These are phyloP conservation scores for Cromileptes altivelis DNA, from an alignment of 2,113 vertebrate genomes.

Conservation along the genomic window DNA sequence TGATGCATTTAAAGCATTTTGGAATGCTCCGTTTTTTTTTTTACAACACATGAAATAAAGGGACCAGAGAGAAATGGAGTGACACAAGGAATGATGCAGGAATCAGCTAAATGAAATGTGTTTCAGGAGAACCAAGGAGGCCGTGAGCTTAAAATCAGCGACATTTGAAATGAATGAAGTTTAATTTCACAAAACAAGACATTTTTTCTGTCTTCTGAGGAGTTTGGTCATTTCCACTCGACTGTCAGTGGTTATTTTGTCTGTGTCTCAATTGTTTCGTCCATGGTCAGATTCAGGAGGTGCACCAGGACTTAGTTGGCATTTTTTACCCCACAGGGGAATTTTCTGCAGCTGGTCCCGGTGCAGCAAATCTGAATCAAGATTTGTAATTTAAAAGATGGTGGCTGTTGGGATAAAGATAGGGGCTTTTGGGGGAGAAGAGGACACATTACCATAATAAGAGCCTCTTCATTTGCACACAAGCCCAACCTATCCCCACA, in stretches of 20 bases:
- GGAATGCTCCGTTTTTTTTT: conserved; percentile 21
- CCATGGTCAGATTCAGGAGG: conserved; percentile 37
- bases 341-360: conserved; percentile 61
- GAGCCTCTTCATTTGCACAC: conserved; percentile 86
- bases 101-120: no score
- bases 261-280: conserved; percentile 24
- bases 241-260: conserved; percentile 9
- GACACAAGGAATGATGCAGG: no score
- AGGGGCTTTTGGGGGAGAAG: conserved; percentile 66
- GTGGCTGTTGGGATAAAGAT: conserved; percentile 70
- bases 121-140: no score
- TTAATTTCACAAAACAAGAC: no score
- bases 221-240: not conserved
- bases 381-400: conserved; percentile 85
- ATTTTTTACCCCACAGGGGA: conserved; percentile 49
- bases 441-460: conserved; percentile 85
- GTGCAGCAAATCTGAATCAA: conserved; percentile 72
- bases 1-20: conserved; percentile 18
- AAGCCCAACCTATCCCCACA: conserved; percentile 71
- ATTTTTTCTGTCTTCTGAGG: no score
- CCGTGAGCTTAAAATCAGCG: no score
- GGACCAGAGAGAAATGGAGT: not conserved
- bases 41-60: not conserved
- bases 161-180: no score
- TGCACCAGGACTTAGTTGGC: conserved; percentile 39